These are phyloP conservation scores for Leucoraja erinaceus DNA, from an alignment of 2,113 vertebrate species.

Conservation along the genomic window DNA sequence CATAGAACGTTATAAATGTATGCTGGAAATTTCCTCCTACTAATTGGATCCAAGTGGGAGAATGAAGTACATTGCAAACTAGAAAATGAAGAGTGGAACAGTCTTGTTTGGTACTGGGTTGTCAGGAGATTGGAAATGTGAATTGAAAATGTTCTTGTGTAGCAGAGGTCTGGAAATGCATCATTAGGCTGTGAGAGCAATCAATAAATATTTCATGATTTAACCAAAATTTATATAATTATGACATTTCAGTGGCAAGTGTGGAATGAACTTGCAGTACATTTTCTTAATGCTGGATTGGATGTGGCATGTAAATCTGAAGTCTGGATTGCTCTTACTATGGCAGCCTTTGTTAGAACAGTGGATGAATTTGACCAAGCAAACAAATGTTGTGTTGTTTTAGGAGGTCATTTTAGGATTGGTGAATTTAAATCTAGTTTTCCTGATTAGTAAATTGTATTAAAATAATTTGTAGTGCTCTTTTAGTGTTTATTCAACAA, in stretches of 20 bases:
- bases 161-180: background rate
- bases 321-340: background rate
- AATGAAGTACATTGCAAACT: background rate
- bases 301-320: background rate
- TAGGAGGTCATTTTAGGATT: background rate
- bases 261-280: background rate
- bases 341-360: background rate
- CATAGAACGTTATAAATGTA: background rate
- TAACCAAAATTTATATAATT: background rate
- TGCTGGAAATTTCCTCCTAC: background rate
- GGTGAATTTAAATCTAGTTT: background rate
- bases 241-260: background rate
- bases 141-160: background rate
- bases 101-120: background rate
- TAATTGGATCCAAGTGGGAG: background rate
- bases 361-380: background rate
- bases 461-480: background rate
- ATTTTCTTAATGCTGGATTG: background rate
- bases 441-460: background rate
- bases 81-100: background rate
- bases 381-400: background rate
- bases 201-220: background rate
- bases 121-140: too few relatives aligned
- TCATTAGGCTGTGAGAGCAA: background rate
- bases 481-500: background rate